Percentiles rank a stretch among this genome's conserved stretches.
These are phyloP conservation scores for Apis mellifera DNA, from an alignment of 1,140 invertebrate genomes.

Conservation along the genomic window DNA sequence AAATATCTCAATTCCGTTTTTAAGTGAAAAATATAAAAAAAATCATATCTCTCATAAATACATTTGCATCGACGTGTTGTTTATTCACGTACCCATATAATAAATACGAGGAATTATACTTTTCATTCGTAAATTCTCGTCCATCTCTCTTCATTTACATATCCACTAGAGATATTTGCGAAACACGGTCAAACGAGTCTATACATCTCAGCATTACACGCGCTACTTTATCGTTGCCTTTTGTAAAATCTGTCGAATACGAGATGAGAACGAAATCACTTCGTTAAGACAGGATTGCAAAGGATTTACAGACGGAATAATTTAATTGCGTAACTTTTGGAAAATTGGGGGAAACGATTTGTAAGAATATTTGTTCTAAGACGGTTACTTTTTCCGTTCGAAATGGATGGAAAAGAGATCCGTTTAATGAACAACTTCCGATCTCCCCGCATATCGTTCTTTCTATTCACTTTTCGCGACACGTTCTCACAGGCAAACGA, in stretches of 20 bases:
- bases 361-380: conserved; percentile 55
- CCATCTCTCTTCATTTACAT: too few relatives aligned
- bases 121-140: too few relatives aligned
- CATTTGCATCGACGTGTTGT: too few relatives aligned
- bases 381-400: conserved; percentile 26
- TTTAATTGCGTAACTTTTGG: conserved; percentile 56
- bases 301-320: conserved; percentile 66
- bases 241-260: neutral
- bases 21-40: neutral
- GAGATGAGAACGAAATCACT: neutral
- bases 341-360: conserved; percentile 57
- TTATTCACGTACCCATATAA: too few relatives aligned
- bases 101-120: too few relatives aligned
- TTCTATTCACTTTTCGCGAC: conserved; percentile 26
- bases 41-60: neutral
- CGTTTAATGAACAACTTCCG: conserved; percentile 27
- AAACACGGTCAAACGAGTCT: neutral
- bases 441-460: conserved; percentile 3
- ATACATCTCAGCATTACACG: neutral
- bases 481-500: neutral
- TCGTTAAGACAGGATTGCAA: conserved; percentile 51
- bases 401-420: conserved; percentile 12
- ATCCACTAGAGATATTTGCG: too few relatives aligned
- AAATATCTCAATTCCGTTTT: neutral
- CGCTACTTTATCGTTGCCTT: neutral